Base-by-base conservation (phyloP, 2,797 vertebrate species). In the Rhabdomys pumilio region DNA sequence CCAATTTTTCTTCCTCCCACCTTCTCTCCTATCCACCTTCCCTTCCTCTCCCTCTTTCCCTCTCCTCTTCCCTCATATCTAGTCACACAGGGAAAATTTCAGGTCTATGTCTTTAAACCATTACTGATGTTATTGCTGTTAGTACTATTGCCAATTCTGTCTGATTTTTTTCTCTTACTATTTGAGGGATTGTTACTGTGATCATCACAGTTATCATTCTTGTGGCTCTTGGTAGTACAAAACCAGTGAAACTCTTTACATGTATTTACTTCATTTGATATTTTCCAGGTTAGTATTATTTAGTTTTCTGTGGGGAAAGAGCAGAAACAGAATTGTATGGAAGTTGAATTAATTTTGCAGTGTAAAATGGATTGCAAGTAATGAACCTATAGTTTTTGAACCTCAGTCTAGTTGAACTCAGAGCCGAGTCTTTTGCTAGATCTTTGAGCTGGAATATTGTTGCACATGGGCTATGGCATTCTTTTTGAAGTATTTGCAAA, bases 181-280 rank as follows among this genome's bases (percentile, higher is more conserved):
- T 14, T 72, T 80, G 50, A 53, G 77, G 19, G 34, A 8, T 81
- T 72, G 4, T 89, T 88, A 72, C 38, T 55, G 10, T 31, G 61
- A 55, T n/a, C 20, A 24, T 90, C 67, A 67, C 17, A 38, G 9
- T 29, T 88, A 24, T 72, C 29, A 79, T 72, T 92, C 79, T 82
- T 82, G 14, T 61, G 44, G 22, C 57, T 94, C 4, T 91, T 86
- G 72, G 1, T 76, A 72, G 7, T 44, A 53, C 20, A 65, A 86
- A 91, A 61, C 86, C 29, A 34, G 72, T 55, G 59, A 87, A 92
- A 75, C 3, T 34, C 22, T 88, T 93, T 63, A 13, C 10, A 77
- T 34, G 29, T 11, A n/a, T 91, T 73, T 86, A 92, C 67, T 82
- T 96, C 38, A 88, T 88, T 95, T 93, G 61, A 65, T 82, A 63